Base-by-base conservation (phyloP, 1,140 invertebrate species). In the Heliconius nattereri region DNA sequence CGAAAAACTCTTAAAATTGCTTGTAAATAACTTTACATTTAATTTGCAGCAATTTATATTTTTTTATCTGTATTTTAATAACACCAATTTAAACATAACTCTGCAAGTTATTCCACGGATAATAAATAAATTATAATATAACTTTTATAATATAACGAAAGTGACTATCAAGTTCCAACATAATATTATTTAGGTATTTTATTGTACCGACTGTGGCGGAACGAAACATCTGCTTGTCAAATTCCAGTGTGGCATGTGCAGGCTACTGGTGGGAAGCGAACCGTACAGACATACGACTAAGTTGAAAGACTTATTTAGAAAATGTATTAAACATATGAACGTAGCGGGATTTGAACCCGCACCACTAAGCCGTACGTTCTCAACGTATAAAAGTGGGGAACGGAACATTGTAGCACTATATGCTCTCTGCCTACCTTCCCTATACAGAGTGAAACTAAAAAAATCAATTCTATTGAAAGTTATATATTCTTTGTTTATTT, bases 231-330 rank as follows among this genome's bases (percentile, higher is more conserved):
- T 94, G 92, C 92, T 90, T 91, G 91, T 92, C 90, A 90, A 94
- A 94, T 94, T 94, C 92, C 91, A 89, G 82, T 78, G 82, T 88
- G 91, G 88, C 92, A 94, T 94, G 90, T 94, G 92, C 90, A 89
- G 83, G 87, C 87, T 87, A 89, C 88, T 89, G 89, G 86, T 92
- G 92, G 88, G 92, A 93, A 94, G 81, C 90, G 86, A 87, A 90
- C 88, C 90, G 87, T 92, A 86, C 88, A 89, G 87, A 91, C 83
- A 84, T 81, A 70, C 71, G 80, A 45, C 40, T 70, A 84, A 86
- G 40, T 45, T 45, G 40, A 40, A 45, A 45, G 40, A 45, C 3
- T 45, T 45, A 45, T 45, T 45, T 45, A 45, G 40, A 13, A 45
- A 45, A 45, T 3, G 5, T 45, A 45, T 16, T 45, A 45, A 45